Base-by-base conservation (phyloP, 2,113 vertebrate genomes). In the Steatornis caripensis region DNA sequence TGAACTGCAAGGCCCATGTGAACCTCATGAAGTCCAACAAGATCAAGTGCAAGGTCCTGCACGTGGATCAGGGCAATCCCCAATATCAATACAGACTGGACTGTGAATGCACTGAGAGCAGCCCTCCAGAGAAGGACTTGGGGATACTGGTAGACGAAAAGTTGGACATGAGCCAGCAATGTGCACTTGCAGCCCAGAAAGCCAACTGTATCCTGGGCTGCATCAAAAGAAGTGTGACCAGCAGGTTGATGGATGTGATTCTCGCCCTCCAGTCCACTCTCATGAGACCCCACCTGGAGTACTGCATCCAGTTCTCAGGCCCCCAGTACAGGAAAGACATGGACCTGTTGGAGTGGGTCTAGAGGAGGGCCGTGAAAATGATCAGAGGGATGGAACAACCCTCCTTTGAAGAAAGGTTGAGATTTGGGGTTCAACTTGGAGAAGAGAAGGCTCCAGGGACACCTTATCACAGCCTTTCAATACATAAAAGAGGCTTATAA, bases 221-320 rank as follows among this genome's bases (percentile, higher is more conserved):
- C 39, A 24, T 12, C 6, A 41, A 74, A 51, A 78, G 18, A 11
- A 54, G 14, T 0, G 0, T 6, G 29, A 15, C 1, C 49, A 30
- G 15, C 29, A 74, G n/a, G 30, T 13, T 0, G 0, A 84, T 43
- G 15, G 32, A 77, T 4, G 9, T 6, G 43, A 68, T 39, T 64
- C 45, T 89, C 2, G 12, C 17, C 13, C 37, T 71, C 37, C 11
- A 0, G 6, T 30, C 15, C 8, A 9, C 41, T 30, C 58, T 71
- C 3, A 5, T 64, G 49, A 51, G 12, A 54, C 8, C 5, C 12
- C 36, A 32, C 15, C 26, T 41, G 22, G 8, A 46, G 15, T 21
- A 18, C 19, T 75, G 34, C 23, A 11, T 23, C 24, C 43, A 43
- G 0, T 27, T 68, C 27, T 48, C 15, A 26, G 48, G 43, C 53